Evolutionary conservation across 2,888 invertebrate species (phyloP).

Genomic region (Drosophila barbarae): DNA sequence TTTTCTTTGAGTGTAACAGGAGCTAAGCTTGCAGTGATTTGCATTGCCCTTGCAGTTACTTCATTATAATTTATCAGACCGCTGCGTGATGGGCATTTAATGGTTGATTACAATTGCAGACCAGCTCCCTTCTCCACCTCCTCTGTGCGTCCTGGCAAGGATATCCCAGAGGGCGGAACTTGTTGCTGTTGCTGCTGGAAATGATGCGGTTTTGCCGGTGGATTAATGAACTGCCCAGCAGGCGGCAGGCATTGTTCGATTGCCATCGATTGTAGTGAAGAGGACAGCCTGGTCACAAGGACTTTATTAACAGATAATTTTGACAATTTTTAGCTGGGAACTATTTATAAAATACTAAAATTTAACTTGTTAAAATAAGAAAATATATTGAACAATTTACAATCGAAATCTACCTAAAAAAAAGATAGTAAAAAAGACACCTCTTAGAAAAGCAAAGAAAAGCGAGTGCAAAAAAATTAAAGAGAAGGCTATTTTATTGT

Average conservation of each 20-base stretch:
- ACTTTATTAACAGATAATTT: background rate
- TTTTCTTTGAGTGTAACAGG: background rate
- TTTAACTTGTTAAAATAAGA: background rate
- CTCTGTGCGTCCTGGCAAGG: background rate
- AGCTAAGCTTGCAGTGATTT: conserved; percentile 9
- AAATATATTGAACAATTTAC: background rate
- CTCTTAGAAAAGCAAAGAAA: too few relatives aligned
- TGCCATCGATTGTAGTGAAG: conserved; percentile 1
- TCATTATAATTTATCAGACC: conserved; percentile 25
- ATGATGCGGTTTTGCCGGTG: conserved; percentile 44
- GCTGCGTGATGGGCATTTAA: conserved; percentile 22
- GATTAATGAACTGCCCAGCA: conserved; percentile 38
- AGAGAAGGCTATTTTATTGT: too few relatives aligned
- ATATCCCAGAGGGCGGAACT: background rate
- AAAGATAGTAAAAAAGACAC: too few relatives aligned
- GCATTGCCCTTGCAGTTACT: conserved; percentile 23
- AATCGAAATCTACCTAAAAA: too few relatives aligned
- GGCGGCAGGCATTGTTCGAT: conserved; percentile 5
- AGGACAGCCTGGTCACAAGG: too few relatives aligned
- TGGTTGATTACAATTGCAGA: conserved; percentile 17
- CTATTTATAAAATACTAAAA: background rate
- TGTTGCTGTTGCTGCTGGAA: conserved; percentile 44
- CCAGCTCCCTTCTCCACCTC: background rate
- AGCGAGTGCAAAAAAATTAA: too few relatives aligned
- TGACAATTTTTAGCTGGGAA: background rate